Conservation (phyloP, 2,113 vertebrate species). For the Pangasianodon gigas region DNA sequence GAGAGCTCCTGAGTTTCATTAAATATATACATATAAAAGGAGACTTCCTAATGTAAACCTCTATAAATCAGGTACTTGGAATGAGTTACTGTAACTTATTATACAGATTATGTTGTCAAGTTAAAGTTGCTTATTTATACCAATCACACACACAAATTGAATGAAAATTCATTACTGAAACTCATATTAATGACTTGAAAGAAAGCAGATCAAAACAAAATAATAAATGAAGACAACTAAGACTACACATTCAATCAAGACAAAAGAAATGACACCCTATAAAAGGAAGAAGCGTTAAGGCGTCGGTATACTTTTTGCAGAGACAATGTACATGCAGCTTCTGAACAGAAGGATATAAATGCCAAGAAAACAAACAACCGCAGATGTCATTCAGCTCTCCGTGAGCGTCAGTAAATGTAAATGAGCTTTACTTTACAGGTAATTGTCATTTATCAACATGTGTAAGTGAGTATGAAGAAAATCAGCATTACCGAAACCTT, state of each 20-base stretch:
- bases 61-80: background rate
- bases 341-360: background rate
- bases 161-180: background rate
- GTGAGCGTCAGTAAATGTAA: background rate
- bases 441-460: background rate
- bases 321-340: background rate
- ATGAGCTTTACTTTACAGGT: background rate
- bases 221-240: background rate
- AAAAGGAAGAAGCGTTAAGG: background rate
- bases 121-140: background rate
- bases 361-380: background rate
- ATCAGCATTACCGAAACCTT: background rate
- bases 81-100: background rate
- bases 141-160: background rate
- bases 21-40: background rate
- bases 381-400: background rate
- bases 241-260: background rate
- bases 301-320: background rate
- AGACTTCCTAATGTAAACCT: background rate
- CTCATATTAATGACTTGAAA: background rate
- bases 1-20: background rate
- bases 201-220: background rate
- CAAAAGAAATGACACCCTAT: background rate
- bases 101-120: background rate
- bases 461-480: background rate